A percentile compares a stretch with the other conserved stretches of the same genome.
Evolutionary conservation across 2,888 invertebrate genomes (phyloP).

Genomic region (Amiota mariae): DNA sequence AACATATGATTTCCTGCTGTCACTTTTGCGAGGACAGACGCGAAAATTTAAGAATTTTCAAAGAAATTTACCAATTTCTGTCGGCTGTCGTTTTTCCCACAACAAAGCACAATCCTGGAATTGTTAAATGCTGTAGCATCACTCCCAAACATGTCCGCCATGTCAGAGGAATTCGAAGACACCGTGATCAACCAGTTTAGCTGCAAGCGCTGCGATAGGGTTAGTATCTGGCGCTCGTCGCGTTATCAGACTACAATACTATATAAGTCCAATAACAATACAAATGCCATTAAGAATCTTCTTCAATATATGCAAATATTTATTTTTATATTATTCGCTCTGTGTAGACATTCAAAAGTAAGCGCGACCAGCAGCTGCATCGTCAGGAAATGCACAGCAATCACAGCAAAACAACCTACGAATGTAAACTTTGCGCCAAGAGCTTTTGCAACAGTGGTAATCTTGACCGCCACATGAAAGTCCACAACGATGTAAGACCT

Average conservation of each 20-base stretch:
- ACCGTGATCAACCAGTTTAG: slow-evolving; percentile 58
- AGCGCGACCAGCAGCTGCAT: slow-evolving; percentile 71
- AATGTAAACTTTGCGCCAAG: slow-evolving; percentile 71
- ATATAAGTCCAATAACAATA: neutral
- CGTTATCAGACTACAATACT: neutral
- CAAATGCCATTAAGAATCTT: neutral
- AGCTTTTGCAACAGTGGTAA: slow-evolving; percentile 72
- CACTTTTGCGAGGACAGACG: slow-evolving; percentile 19
- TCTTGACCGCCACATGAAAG: slow-evolving; percentile 72
- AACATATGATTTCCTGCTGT: slow-evolving; percentile 27
- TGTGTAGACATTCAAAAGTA: slow-evolving; percentile 67
- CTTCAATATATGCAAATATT: neutral
- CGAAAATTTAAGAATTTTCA: slow-evolving; percentile 6
- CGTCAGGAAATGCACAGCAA: slow-evolving; percentile 70
- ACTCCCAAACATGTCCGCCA: slow-evolving; percentile 49
- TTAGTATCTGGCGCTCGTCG: slow-evolving; percentile 46
- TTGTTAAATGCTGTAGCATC: slow-evolving; percentile 54
- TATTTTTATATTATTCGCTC: neutral
- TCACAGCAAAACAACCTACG: slow-evolving; percentile 70
- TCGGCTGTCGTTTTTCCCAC: no score
- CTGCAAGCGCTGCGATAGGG: slow-evolving; percentile 63
- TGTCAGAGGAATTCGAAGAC: slow-evolving; percentile 61
- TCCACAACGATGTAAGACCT: slow-evolving; percentile 72
- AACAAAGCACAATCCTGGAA: slow-evolving; percentile 39
- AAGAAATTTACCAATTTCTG: neutral